Evolutionary conservation across 2,888 invertebrate species (phyloP).

Genomic region (Hemaris fuciformis): DNA sequence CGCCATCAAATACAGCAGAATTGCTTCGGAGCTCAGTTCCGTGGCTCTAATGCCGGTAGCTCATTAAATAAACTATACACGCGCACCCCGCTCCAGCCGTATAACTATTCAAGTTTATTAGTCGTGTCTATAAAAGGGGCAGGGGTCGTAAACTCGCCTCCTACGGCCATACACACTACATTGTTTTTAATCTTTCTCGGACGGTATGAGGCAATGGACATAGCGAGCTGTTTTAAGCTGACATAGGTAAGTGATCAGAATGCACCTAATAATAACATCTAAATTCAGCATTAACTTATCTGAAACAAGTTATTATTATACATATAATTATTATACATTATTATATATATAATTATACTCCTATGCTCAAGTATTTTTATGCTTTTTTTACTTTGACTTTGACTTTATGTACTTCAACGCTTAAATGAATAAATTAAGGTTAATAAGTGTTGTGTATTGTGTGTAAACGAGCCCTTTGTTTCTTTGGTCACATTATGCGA

Average conservation of each 20-base stretch:
- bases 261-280: no score
- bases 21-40: not conserved
- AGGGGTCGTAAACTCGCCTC: slow-evolving; percentile 58
- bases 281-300: no score
- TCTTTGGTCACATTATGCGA: no score
- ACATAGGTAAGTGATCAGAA: not conserved
- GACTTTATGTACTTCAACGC: no score
- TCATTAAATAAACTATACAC: slow-evolving; percentile 23
- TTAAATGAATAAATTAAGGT: no score
- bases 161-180: slow-evolving; percentile 47
- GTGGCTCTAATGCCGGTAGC: slow-evolving; percentile 20
- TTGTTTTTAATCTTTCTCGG: slow-evolving; percentile 56
- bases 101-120: slow-evolving; percentile 73
- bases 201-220: slow-evolving; percentile 24
- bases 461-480: no score
- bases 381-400: no score
- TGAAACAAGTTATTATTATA: no score
- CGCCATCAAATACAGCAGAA: not conserved
- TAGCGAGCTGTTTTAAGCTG: not conserved
- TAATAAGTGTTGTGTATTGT: no score
- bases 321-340: no score
- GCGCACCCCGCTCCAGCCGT: slow-evolving; percentile 32
- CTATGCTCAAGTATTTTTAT: no score
- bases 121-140: slow-evolving; percentile 72
- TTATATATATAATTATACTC: no score